Evolutionary conservation across 2,888 invertebrate species (phyloP).

Genomic region (Apamea sordens): DNA sequence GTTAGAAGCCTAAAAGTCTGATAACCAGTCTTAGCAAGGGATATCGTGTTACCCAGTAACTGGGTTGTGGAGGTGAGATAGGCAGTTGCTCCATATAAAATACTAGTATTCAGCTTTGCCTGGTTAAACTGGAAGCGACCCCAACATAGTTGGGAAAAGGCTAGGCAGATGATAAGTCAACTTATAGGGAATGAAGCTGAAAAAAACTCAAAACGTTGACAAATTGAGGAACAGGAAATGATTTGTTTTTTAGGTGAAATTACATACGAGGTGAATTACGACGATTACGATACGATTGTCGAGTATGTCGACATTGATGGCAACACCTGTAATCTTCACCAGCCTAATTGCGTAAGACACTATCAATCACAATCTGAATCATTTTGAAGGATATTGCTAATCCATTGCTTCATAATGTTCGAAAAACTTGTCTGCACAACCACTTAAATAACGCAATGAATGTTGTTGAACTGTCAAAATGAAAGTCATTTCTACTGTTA

Average conservation of each 20-base stretch:
- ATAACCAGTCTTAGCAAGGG: background rate
- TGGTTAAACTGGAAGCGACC: background rate
- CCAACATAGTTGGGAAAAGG: background rate
- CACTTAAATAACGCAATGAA: no score
- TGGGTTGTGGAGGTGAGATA: background rate
- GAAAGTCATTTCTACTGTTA: no score
- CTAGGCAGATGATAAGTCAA: background rate
- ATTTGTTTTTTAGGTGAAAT: background rate
- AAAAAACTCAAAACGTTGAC: background rate
- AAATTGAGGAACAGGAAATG: background rate
- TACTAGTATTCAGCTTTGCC: background rate
- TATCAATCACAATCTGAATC: no score
- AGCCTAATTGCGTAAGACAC: no score
- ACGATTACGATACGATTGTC: no score
- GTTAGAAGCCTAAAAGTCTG: background rate
- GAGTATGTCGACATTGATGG: no score
- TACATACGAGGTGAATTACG: no score
- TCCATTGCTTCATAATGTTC: no score
- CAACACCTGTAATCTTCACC: no score
- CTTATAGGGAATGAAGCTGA: background rate
- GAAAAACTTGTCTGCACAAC: no score
- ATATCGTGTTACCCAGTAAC: background rate
- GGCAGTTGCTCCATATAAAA: background rate
- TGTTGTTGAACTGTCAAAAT: no score
- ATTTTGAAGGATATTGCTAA: no score